Conservation (phyloP, 2,888 invertebrate genomes). For the Erebia palarica region DNA sequence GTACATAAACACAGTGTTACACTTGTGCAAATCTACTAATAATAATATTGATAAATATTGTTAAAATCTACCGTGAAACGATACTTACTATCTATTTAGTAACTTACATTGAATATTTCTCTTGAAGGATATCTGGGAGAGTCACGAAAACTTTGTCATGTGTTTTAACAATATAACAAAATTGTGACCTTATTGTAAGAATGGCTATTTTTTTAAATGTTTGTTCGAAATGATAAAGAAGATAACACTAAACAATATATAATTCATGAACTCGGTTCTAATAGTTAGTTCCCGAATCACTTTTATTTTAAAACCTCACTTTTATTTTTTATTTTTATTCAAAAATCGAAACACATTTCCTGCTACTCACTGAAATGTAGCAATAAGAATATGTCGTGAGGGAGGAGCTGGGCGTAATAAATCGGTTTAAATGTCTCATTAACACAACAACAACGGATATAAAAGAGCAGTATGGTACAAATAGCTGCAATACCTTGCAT, state of each 20-base stretch:
- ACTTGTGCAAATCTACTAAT: slow-evolving; percentile 13
- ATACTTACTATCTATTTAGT: slow-evolving; percentile 11
- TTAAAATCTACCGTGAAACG: neutral
- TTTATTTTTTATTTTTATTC: neutral
- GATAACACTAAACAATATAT: neutral
- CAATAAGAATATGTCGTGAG: neutral
- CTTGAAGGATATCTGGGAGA: neutral
- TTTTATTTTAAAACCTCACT: neutral
- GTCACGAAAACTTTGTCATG: slow-evolving; percentile 12
- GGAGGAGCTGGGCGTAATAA: slow-evolving; percentile 19
- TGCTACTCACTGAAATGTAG: neutral
- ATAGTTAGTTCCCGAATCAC: neutral
- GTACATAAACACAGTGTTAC: neutral
- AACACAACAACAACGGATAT: slow-evolving; percentile 26
- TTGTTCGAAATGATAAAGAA: slow-evolving; percentile 3
- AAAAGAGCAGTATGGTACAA: slow-evolving; percentile 19
- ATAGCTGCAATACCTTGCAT: slow-evolving; percentile 22
- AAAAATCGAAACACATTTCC: neutral
- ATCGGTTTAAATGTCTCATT: slow-evolving; percentile 26
- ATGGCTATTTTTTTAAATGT: slow-evolving; percentile 6
- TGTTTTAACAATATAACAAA: slow-evolving; percentile 12
- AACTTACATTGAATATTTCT: neutral
- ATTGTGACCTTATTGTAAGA: neutral
- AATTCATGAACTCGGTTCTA: neutral
- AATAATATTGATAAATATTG: neutral